Evolutionary conservation across 2,797 vertebrate genomes (phyloP).

Genomic region (Scolopax rusticola): DNA sequence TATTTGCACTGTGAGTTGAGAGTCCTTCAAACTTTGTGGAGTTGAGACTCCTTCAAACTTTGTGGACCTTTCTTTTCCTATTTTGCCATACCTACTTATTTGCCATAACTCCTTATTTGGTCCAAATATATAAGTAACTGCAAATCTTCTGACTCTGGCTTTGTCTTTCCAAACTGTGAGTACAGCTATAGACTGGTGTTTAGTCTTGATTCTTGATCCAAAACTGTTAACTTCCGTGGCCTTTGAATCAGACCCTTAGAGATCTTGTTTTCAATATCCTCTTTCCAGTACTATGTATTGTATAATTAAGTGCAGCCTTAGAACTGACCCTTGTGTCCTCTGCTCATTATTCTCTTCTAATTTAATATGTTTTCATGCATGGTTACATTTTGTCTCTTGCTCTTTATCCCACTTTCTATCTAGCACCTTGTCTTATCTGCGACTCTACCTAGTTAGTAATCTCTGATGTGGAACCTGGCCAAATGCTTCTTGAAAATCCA

Average conservation of each 20-base stretch:
- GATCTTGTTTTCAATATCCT: background rate
- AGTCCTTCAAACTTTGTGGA: background rate
- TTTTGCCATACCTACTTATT: background rate
- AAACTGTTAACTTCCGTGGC: background rate
- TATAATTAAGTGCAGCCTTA: background rate
- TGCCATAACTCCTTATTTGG: background rate
- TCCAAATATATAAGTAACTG: background rate
- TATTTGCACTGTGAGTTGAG: background rate
- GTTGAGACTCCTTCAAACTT: background rate
- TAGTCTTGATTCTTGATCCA: background rate
- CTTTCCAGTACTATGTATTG: background rate
- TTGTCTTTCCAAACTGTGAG: background rate
- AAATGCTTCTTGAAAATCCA: background rate
- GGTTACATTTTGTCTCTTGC: background rate
- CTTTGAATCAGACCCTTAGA: background rate
- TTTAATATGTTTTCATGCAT: background rate
- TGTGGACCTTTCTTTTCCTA: background rate
- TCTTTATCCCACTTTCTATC: background rate
- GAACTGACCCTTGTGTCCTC: background rate
- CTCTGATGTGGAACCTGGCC: background rate
- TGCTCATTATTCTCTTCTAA: background rate
- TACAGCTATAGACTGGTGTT: background rate
- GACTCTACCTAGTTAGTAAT: background rate
- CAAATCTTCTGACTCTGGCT: background rate
- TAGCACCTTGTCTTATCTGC: background rate